Percentiles rank a stretch among this genome's conserved stretches.
phyloP scores from a whole-genome alignment of 2,113 vertebrate species.

The Pachyramphus minor region DNA sequence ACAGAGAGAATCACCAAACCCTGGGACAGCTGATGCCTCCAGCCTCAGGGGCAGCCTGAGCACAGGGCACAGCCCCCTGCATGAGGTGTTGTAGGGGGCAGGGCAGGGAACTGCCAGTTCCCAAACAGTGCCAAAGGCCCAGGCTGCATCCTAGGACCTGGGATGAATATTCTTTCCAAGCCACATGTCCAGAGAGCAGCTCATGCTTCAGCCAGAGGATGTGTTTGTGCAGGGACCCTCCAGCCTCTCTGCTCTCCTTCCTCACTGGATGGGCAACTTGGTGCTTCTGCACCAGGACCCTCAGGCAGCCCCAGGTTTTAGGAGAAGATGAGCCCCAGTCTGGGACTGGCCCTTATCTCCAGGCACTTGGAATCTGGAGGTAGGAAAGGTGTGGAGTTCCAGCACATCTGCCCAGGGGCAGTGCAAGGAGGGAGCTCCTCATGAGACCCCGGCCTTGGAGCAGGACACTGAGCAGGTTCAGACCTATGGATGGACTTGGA shows the following conservation, averaged over 20 bases:
- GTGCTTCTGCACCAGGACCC: not conserved
- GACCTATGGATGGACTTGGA: not conserved
- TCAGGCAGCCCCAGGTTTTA: not conserved
- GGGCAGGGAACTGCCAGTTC: not conserved
- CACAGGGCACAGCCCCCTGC: accelerated
- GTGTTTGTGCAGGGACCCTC: not conserved
- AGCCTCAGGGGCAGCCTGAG: not conserved
- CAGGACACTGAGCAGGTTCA: not conserved
- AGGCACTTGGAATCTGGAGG: not conserved
- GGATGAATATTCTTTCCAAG: not conserved
- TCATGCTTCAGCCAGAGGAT: not conserved
- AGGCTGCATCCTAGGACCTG: not conserved
- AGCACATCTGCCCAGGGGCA: not conserved
- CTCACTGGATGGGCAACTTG: accelerated
- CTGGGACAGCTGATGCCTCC: not conserved
- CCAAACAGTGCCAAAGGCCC: not conserved
- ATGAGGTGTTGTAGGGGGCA: not conserved
- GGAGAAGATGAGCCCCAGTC: not conserved
- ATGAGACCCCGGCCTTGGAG: accelerated
- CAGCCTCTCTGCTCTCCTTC: not conserved
- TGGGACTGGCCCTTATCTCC: not conserved
- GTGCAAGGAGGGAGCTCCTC: not conserved
- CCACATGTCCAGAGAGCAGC: not conserved
- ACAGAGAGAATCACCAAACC: not conserved
- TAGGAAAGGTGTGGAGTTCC: not conserved